Evolutionary conservation across 2,797 vertebrate genomes (phyloP).

Genomic region (Paratrypauchen microcephalus): DNA sequence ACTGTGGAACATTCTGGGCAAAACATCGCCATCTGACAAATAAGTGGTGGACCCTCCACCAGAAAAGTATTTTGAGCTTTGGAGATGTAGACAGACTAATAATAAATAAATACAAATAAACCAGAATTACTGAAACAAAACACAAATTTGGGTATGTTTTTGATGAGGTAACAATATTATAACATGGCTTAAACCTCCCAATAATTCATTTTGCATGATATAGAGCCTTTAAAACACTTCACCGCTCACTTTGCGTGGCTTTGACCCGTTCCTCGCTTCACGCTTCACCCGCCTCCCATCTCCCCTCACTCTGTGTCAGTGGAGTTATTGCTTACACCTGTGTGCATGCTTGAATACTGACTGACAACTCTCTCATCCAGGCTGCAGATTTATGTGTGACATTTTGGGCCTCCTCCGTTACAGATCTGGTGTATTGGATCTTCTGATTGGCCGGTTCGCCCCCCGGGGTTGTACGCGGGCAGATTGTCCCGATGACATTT

Average conservation of each 20-base stretch:
- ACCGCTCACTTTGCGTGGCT: background rate
- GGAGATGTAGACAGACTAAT: too few relatives aligned
- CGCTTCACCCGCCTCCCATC: background rate
- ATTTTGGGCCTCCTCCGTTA: conserved; percentile 55
- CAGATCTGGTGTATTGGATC: conserved; percentile 42
- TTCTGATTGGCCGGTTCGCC: conserved; percentile 51
- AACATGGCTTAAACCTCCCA: too few relatives aligned
- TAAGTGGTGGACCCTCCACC: too few relatives aligned
- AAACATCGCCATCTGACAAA: too few relatives aligned
- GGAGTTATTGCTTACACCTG: conserved; percentile 6
- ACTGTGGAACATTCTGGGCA: too few relatives aligned
- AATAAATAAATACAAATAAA: too few relatives aligned
- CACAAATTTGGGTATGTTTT: too few relatives aligned
- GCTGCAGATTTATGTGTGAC: conserved; percentile 56
- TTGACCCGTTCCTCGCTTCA: background rate
- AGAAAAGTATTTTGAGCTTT: too few relatives aligned
- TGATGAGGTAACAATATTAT: too few relatives aligned
- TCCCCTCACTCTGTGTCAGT: background rate
- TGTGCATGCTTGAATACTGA: conserved; percentile 35
- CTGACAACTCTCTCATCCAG: conserved; percentile 43
- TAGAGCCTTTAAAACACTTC: background rate
- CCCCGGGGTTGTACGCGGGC: conserved; percentile 53
- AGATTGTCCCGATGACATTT: conserved; percentile 70
- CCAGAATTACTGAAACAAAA: too few relatives aligned
- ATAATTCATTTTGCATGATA: too few relatives aligned